Evolutionary conservation across 1,140 invertebrate species (phyloP).

Genomic region (Sinella curviseta): DNA sequence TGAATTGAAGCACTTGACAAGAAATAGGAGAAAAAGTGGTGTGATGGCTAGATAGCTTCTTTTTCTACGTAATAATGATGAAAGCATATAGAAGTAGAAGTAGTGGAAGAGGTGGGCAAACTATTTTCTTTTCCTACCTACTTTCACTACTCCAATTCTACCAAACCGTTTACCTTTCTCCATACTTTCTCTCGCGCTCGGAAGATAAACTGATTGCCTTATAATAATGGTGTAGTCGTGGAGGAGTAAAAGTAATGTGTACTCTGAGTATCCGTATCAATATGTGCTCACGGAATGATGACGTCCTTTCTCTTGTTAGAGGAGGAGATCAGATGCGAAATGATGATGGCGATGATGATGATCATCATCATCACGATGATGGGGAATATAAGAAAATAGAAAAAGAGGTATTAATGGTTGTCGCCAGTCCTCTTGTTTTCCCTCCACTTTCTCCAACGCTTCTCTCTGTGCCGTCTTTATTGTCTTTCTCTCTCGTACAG

Average conservation of each 20-base stretch:
- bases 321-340: background rate
- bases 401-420: slow-evolving; percentile 8
- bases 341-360: background rate
- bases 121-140: background rate
- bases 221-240: background rate
- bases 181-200: background rate
- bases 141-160: too few relatives aligned
- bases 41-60: background rate
- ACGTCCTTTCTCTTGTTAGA: background rate
- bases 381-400: background rate
- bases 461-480: slow-evolving; percentile 8
- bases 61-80: background rate
- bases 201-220: background rate
- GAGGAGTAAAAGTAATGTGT: background rate
- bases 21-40: background rate
- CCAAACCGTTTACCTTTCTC: background rate
- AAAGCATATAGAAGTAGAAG: background rate
- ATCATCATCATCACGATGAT: too few relatives aligned
- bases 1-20: background rate
- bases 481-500: background rate
- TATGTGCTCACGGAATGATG: background rate
- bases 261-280: background rate
- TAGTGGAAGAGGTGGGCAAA: background rate
- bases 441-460: background rate
- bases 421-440: background rate